Conservation (phyloP, 1,140 invertebrate genomes). For the Anastatus disparis region DNA sequence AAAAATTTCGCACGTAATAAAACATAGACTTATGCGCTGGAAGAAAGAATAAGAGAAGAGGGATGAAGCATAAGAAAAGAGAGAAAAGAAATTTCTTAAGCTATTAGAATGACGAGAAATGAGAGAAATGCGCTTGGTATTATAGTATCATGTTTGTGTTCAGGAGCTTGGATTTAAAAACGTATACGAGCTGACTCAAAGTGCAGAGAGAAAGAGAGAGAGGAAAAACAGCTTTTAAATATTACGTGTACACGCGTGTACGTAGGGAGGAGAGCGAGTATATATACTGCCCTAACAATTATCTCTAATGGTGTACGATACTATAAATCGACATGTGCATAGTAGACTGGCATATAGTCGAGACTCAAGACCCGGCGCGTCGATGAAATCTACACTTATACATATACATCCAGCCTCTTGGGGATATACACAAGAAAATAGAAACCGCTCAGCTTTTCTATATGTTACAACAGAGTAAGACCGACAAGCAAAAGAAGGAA, state of each 20-base stretch:
- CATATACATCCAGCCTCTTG: background rate
- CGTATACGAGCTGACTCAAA: too few species aligned
- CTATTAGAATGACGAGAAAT: too few species aligned
- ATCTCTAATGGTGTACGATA: constrained; percentile 63
- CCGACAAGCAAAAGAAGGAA: constrained; percentile 49
- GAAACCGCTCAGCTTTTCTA: constrained; percentile 56
- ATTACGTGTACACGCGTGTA: too few species aligned
- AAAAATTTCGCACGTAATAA: constrained; percentile 64
- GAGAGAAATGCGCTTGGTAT: too few species aligned
- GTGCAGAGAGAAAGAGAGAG: constrained; percentile 15
- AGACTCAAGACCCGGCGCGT: too few species aligned
- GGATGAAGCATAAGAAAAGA: background rate
- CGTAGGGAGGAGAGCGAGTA: too few species aligned
- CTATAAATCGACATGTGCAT: constrained; percentile 63
- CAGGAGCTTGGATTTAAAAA: background rate
- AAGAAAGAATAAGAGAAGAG: too few species aligned
- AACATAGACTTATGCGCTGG: constrained; percentile 46
- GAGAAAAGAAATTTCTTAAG: too few species aligned
- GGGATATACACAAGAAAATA: constrained; percentile 55
- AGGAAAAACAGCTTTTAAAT: too few species aligned
- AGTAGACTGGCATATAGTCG: constrained; percentile 8
- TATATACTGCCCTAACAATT: constrained; percentile 57
- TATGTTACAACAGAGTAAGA: too few species aligned
- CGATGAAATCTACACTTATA: constrained; percentile 54
- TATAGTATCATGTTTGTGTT: background rate